These are phyloP conservation scores for Bovichtus diacanthus DNA, from an alignment of 2,797 vertebrate genomes.

Conservation along the genomic window DNA sequence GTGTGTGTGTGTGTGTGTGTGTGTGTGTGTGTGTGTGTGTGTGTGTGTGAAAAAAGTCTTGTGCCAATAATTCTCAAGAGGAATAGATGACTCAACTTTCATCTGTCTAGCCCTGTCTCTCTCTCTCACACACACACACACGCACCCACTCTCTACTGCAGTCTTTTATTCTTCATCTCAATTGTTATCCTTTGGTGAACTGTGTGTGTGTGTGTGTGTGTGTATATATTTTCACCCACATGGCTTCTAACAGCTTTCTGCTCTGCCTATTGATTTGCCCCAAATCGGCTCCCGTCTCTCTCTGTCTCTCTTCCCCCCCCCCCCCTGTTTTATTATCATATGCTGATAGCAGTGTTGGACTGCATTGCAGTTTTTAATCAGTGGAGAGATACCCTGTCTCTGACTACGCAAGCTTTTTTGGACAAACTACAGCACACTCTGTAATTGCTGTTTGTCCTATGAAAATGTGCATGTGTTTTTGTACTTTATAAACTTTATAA, in stretches of 20 bases:
- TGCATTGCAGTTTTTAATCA: conserved; percentile 70
- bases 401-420: conserved; percentile 51
- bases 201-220: background rate
- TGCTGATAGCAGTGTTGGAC: conserved; percentile 56
- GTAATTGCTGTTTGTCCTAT: conserved; percentile 44
- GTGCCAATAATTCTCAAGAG: conserved; percentile 49
- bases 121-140: background rate
- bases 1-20: conserved; percentile 27
- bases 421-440: conserved; percentile 38
- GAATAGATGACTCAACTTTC: conserved; percentile 57
- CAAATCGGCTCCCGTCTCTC: conserved; percentile 32
- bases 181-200: conserved; percentile 46
- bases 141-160: conserved; percentile 15
- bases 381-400: conserved; percentile 35
- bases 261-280: conserved; percentile 57
- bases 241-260: conserved; percentile 43
- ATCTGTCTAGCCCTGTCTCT: conserved; percentile 40
- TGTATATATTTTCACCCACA: conserved; percentile 20
- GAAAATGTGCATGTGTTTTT: conserved; percentile 24
- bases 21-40: conserved; percentile 31
- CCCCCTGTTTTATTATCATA: conserved; percentile 53
- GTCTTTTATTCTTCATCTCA: conserved; percentile 46
- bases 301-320: background rate
- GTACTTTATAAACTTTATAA: background rate
- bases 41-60: conserved; percentile 37